Percentiles rank a stretch among this genome's conserved stretches.
These are phyloP conservation scores for Tetramorium alpestre DNA, from an alignment of 1,140 invertebrate species.

Conservation along the genomic window DNA sequence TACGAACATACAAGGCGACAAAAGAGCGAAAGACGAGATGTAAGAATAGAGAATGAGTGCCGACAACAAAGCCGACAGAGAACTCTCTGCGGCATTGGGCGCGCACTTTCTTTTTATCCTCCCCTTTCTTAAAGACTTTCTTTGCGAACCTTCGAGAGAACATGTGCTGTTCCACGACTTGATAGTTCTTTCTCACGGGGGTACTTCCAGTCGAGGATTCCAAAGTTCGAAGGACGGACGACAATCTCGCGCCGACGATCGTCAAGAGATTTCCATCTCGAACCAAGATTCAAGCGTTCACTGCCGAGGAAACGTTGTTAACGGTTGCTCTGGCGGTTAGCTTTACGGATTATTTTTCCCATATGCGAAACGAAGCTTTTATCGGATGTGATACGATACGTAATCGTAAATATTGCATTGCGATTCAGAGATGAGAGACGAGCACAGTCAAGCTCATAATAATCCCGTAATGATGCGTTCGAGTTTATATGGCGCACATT, in stretches of 20 bases:
- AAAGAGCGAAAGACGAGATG: slow-evolving; percentile 28
- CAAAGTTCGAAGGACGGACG: slow-evolving; percentile 56
- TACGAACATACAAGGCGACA: slow-evolving; percentile 20
- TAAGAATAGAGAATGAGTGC: slow-evolving; percentile 53
- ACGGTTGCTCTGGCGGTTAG: slow-evolving; percentile 61
- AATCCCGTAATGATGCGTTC: slow-evolving; percentile 65
- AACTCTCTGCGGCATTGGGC: slow-evolving; percentile 45
- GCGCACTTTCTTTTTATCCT: slow-evolving; percentile 65
- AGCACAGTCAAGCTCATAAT: slow-evolving; percentile 60
- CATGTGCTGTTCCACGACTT: slow-evolving; percentile 68
- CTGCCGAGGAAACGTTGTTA: slow-evolving; percentile 67
- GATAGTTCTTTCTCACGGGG: slow-evolving; percentile 45
- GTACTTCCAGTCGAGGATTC: slow-evolving; percentile 46
- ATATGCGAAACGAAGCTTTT: slow-evolving; percentile 41
- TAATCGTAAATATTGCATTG: slow-evolving; percentile 48
- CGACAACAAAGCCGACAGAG: slow-evolving; percentile 59
- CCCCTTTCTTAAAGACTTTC: slow-evolving; percentile 60
- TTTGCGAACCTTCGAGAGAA: slow-evolving; percentile 59
- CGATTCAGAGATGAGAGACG: slow-evolving; percentile 9
- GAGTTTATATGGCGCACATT: slow-evolving; percentile 65
- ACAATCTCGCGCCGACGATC: slow-evolving; percentile 56
- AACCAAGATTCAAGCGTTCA: slow-evolving; percentile 67
- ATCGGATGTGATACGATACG: slow-evolving; percentile 31
- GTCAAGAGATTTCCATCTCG: slow-evolving; percentile 55
- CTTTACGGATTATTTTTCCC: slow-evolving; percentile 51